Percentiles rank a stretch among this genome's conserved stretches.
Conservation (phyloP, 2,797 vertebrate genomes). For the Neopelma chrysocephalum region DNA sequence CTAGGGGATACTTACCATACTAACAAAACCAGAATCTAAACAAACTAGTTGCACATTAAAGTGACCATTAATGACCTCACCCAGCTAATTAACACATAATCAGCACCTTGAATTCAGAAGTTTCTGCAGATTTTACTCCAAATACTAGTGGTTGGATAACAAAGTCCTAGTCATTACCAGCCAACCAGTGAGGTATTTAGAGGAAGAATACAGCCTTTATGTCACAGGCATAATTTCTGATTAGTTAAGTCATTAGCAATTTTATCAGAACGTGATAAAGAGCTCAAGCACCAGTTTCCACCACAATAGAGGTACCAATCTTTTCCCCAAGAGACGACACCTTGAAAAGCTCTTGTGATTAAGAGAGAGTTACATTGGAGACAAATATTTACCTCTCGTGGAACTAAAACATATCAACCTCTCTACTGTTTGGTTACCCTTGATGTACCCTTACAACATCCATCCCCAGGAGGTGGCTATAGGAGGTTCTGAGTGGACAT, state of each 20-base stretch:
- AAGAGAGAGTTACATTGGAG: background rate
- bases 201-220: background rate
- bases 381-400: rapidly evolving
- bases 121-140: background rate
- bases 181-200: background rate
- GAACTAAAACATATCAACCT: background rate
- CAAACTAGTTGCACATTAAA: background rate
- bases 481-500: background rate
- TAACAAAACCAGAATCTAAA: background rate
- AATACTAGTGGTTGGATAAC: background rate
- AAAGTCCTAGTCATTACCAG: background rate
- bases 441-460: background rate
- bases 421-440: background rate
- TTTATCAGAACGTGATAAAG: background rate
- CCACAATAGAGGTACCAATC: rapidly evolving
- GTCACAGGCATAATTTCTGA: background rate
- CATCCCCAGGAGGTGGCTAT: background rate
- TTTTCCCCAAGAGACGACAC: background rate
- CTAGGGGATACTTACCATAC: background rate
- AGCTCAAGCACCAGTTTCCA: background rate
- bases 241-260: background rate
- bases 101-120: background rate
- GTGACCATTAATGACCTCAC: background rate
- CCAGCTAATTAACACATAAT: background rate
- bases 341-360: background rate